Evolutionary conservation across 1,140 invertebrate genomes (phyloP).

Genomic region (Macrocentrus cingulum): DNA sequence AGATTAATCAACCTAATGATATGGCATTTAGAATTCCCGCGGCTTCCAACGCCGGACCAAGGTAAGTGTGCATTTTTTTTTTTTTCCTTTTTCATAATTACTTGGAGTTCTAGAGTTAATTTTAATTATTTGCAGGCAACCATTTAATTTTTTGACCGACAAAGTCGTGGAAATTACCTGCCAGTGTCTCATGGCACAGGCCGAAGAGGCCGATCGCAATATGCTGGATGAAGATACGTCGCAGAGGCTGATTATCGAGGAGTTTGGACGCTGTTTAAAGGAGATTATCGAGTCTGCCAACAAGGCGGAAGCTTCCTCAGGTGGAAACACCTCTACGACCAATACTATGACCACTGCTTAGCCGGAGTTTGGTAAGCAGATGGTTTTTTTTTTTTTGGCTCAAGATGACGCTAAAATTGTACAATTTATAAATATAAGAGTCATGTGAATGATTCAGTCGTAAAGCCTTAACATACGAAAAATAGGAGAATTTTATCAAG

Average conservation of each 20-base stretch:
- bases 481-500: too few relatives aligned
- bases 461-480: too few relatives aligned
- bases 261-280: constrained; percentile 91
- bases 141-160: constrained; percentile 85
- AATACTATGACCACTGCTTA: constrained; percentile 58
- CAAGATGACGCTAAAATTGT: too few relatives aligned
- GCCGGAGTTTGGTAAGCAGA: constrained; percentile 34
- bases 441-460: too few relatives aligned
- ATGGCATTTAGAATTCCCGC: constrained; percentile 58
- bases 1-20: constrained; percentile 63
- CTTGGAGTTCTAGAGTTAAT: too few relatives aligned
- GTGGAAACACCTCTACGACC: too few relatives aligned
- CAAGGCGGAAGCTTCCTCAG: constrained; percentile 64
- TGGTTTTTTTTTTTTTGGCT: too few relatives aligned
- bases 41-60: constrained; percentile 51
- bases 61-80: constrained; percentile 39
- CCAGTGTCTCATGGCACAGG: constrained; percentile 90
- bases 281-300: constrained; percentile 84
- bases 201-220: constrained; percentile 77
- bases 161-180: constrained; percentile 96
- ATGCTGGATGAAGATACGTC: constrained; percentile 71
- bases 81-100: too few relatives aligned
- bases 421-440: too few relatives aligned
- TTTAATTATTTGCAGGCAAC: constrained; percentile 64
- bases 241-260: constrained; percentile 87